A percentile compares a stretch with the other conserved stretches of the same genome.
Evolutionary conservation across 1,140 invertebrate genomes (phyloP).

Genomic region (Zaprionus taronus): DNA sequence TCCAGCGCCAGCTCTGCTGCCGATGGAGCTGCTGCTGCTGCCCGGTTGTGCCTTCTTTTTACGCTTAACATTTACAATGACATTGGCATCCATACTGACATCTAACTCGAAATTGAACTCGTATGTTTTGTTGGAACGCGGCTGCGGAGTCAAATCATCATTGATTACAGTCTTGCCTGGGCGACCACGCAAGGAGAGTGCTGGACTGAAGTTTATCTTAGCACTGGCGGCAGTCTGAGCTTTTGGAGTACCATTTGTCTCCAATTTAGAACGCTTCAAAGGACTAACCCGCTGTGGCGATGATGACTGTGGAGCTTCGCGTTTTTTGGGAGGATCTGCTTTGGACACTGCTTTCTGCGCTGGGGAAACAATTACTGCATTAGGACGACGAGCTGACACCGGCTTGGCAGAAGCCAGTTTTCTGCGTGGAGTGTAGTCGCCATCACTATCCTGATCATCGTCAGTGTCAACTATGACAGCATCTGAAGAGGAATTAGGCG

Average conservation of each 20-base stretch:
- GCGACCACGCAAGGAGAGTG: slow-evolving; percentile 54
- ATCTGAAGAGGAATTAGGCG: slow-evolving; percentile 61
- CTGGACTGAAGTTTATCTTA: slow-evolving; percentile 73
- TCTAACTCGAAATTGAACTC: slow-evolving; percentile 83
- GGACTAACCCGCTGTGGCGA: slow-evolving; percentile 31
- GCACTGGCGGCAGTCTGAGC: slow-evolving; percentile 39
- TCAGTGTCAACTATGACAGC: slow-evolving; percentile 86
- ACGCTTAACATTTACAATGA: slow-evolving; percentile 83
- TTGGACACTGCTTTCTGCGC: neutral
- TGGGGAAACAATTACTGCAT: neutral
- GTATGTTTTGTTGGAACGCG: slow-evolving; percentile 75
- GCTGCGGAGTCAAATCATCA: slow-evolving; percentile 74
- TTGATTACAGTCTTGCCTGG: slow-evolving; percentile 76
- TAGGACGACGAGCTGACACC: slow-evolving; percentile 2
- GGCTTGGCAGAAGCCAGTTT: slow-evolving; percentile 24
- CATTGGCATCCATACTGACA: slow-evolving; percentile 83
- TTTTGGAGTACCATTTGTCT: slow-evolving; percentile 21
- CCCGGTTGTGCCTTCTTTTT: slow-evolving; percentile 60
- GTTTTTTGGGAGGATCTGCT: slow-evolving; percentile 51
- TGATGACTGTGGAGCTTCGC: neutral
- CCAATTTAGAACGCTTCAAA: slow-evolving; percentile 52
- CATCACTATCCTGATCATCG: slow-evolving; percentile 60
- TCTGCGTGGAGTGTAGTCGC: slow-evolving; percentile 24
- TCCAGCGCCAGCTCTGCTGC: neutral
- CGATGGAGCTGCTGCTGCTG: slow-evolving; percentile 9